A percentile compares a stretch with the other conserved stretches of the same genome.
phyloP scores from a whole-genome alignment of 2,888 invertebrate species.

The Sesia apiformis region DNA sequence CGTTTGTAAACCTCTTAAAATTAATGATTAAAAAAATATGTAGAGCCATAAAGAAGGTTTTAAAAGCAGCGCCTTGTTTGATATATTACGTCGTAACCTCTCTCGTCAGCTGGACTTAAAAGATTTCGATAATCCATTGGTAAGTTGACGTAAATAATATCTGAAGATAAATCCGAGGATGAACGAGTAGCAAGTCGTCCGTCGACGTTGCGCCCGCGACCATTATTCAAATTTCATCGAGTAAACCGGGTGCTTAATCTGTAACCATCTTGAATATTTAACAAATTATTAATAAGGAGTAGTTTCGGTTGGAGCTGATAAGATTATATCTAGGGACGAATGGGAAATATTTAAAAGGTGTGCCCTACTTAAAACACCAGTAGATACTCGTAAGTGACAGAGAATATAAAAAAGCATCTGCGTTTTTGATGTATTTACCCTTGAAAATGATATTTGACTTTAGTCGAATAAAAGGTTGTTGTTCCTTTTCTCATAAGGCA shows the following conservation, averaged over 20 bases:
- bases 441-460: too few relatives aligned
- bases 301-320: neutral
- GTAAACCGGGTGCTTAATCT: constrained; percentile 37
- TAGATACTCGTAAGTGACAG: too few relatives aligned
- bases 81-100: neutral
- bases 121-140: constrained; percentile 31
- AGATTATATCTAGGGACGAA: too few relatives aligned
- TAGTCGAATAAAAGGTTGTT: too few relatives aligned
- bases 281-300: constrained; percentile 7
- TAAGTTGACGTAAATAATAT: constrained; percentile 43
- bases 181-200: constrained; percentile 33
- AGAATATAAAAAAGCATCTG: too few relatives aligned
- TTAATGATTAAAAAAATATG: neutral
- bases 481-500: too few relatives aligned
- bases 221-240: constrained; percentile 52
- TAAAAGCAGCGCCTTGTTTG: neutral
- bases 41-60: constrained; percentile 1
- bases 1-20: too few relatives aligned
- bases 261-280: constrained; percentile 21
- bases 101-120: constrained; percentile 12
- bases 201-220: constrained; percentile 23
- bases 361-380: too few relatives aligned
- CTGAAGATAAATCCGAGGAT: constrained; percentile 42
- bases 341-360: too few relatives aligned
- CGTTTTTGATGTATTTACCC: too few relatives aligned